Evolutionary conservation across 1,140 invertebrate species (phyloP), one percentile per base, ranked within the genome.

Genomic region (Holotrichia oblita): DNA sequence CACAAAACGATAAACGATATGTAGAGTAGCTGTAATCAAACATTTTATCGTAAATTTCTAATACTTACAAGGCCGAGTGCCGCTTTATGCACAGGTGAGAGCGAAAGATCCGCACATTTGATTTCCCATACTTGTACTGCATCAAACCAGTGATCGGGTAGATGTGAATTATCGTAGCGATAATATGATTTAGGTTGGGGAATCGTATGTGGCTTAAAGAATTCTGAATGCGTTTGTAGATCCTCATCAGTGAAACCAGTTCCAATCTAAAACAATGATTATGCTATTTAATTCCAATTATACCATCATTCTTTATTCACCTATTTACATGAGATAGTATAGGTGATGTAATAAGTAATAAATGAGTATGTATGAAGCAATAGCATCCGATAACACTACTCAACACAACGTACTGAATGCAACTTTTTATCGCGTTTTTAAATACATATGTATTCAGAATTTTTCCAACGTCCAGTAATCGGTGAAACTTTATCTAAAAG

Each of bases 181-280:
- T 98, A 99, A 86, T 99, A 99, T 0, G 93, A 90, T 85, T 94
- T 95, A 0, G 96, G 92, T 75, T 90, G 86, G 0, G 90, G 84
- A 73, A 98, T 93, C 6, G 95, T 85, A 81, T 96, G 93, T 8
- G 93, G 88, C 80, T 96, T 93, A 4, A 99, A 91, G 79, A 93
- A 92, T 87, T 93, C 92, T 0, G 93, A 91, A 85, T 98, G 94
- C 10, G 88, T 89, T 72, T 93, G 90, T 17, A 99, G 89, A 85
- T 95, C 93, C 78, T 98, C 97, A 87, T 99, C 98, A 78, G 91
- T 94, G 86, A 99, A 99, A 74, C 98, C 99, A 72, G 98, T 99
- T 76, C 98, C 98, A 88, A 99, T 95, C 94, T 98, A 82, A 73
- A 87, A 84, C 85, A 73, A 69, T 41, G 10, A 73, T 20, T 22